A percentile compares a stretch with the other conserved stretches of the same genome.
Conservation (phyloP, 2,797 vertebrate genomes). For the Linurgus olivaceus region DNA sequence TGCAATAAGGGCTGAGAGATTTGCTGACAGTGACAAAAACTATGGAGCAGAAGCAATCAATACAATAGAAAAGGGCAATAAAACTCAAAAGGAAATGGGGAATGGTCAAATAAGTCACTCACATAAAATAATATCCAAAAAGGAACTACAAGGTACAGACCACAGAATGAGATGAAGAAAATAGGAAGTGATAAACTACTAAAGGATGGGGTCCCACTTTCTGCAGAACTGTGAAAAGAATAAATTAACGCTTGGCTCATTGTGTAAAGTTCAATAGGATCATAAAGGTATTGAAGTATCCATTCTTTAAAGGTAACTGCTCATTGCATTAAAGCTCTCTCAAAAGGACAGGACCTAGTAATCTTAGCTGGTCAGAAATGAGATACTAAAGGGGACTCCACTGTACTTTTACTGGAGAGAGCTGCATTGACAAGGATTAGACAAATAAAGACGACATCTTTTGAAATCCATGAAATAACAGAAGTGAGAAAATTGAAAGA, state of each 20-base stretch:
- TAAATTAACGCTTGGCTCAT: conserved; percentile 52
- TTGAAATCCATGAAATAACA: neutral
- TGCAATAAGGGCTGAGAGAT: neutral
- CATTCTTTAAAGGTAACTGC: conserved; percentile 19
- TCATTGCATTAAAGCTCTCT: conserved; percentile 13
- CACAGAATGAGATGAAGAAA: neutral
- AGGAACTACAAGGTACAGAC: neutral
- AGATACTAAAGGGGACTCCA: neutral
- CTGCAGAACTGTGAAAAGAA: conserved; percentile 15
- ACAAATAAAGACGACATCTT: neutral
- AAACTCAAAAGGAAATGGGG: conserved; percentile 9
- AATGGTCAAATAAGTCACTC: conserved; percentile 22
- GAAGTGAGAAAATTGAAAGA: neutral
- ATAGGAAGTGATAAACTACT: conserved; percentile 1
- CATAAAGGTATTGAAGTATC: conserved; percentile 46
- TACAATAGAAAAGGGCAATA: conserved; percentile 17
- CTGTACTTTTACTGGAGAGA: neutral
- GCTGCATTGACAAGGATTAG: neutral
- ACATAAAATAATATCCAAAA: conserved; percentile 31
- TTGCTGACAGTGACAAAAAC: conserved; percentile 13
- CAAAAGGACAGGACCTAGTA: neutral
- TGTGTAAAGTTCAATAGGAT: conserved; percentile 42
- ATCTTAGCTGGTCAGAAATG: conserved; percentile 6
- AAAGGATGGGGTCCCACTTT: neutral
- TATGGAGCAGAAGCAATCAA: conserved; percentile 13